phyloP scores from a whole-genome alignment of 2,113 vertebrate genomes.

The Seriola quinqueradiata region DNA sequence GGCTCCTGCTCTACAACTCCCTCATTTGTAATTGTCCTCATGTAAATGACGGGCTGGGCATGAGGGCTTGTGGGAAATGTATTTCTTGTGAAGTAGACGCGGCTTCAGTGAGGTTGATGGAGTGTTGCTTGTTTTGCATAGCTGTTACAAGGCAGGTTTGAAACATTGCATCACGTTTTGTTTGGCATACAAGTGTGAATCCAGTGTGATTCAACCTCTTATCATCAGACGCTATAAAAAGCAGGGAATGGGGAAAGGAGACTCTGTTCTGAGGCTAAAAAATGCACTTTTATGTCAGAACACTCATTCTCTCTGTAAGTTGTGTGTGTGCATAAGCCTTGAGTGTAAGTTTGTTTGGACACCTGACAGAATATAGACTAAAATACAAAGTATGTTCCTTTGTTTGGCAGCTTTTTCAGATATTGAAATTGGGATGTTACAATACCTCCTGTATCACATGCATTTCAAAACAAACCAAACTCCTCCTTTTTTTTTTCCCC shows the following conservation, averaged over 20 bases:
- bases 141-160: conserved; percentile 71
- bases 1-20: conserved; percentile 15
- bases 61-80: conserved; percentile 63
- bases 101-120: conserved; percentile 34
- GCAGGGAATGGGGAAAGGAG: neutral
- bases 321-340: neutral
- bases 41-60: conserved; percentile 58
- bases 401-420: conserved; percentile 9
- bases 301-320: neutral
- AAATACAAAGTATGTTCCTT: neutral
- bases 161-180: conserved; percentile 75
- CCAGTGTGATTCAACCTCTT: conserved; percentile 46
- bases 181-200: conserved; percentile 39
- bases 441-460: neutral
- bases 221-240: conserved; percentile 27
- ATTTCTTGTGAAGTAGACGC: conserved; percentile 19
- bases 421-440: conserved; percentile 11
- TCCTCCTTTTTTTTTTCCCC: neutral
- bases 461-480: conserved; percentile 8
- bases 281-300: conserved; percentile 25
- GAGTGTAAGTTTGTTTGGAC: conserved; percentile 14
- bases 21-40: conserved; percentile 66
- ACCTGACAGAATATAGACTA: neutral
- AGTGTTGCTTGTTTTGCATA: conserved; percentile 44
- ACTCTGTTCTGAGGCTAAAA: conserved; percentile 20